Evolutionary conservation across 2,888 invertebrate species (phyloP).

Genomic region (Leucoma salicis): DNA sequence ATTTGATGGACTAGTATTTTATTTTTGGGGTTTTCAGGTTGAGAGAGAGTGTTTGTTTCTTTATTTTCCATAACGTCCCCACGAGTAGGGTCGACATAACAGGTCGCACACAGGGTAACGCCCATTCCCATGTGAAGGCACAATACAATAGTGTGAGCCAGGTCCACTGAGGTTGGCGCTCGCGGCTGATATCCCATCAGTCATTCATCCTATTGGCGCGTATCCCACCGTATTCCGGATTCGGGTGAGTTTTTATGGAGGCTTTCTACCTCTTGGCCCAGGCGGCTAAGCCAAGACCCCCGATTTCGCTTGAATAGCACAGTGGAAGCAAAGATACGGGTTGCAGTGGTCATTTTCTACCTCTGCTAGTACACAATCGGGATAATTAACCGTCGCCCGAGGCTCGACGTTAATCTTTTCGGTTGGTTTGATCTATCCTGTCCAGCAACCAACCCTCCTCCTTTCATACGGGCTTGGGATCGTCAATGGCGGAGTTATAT

Average conservation of each 20-base stretch:
- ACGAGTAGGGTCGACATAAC: background rate
- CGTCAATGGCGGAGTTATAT: too few species aligned
- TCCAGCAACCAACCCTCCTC: background rate
- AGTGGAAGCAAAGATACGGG: background rate
- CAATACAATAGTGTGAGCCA: constrained; percentile 6
- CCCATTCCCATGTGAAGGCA: constrained; percentile 10
- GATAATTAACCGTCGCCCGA: too few species aligned
- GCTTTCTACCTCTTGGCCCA: background rate
- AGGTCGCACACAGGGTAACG: background rate
- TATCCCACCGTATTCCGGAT: background rate
- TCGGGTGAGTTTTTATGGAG: background rate
- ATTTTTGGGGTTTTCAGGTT: too few species aligned
- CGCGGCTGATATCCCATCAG: constrained; percentile 5
- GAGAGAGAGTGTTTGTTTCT: too few species aligned
- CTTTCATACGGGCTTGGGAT: background rate
- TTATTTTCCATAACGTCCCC: background rate
- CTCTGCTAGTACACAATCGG: background rate
- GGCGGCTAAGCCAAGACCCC: background rate
- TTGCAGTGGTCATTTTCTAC: background rate
- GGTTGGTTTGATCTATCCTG: background rate
- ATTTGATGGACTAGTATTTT: too few species aligned
- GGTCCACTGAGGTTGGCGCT: constrained; percentile 10
- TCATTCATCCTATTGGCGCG: constrained; percentile 8
- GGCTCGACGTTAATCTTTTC: background rate
- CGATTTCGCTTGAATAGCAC: background rate